Conservation (phyloP, 2,797 vertebrate species). For the Urophycis tenuis region DNA sequence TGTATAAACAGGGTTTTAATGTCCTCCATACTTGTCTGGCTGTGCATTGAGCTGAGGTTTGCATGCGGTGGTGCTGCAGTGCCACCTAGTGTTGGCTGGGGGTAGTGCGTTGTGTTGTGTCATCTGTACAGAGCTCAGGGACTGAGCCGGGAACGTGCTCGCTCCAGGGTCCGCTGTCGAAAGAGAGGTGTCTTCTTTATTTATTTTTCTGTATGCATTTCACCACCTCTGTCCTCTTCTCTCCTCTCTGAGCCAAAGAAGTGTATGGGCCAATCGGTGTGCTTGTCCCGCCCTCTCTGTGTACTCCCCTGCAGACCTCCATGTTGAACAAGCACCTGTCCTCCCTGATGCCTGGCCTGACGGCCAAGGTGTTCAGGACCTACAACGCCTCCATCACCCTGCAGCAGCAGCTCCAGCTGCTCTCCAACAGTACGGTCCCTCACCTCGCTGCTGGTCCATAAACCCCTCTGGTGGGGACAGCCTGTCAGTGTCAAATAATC, state of each 20-base stretch:
- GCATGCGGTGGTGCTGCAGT: conserved; percentile 44
- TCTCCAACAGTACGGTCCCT: conserved; percentile 70
- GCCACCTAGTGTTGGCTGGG: conserved; percentile 49
- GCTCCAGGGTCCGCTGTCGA: no score
- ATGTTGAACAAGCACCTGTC: conserved; percentile 68
- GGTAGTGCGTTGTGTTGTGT: background rate
- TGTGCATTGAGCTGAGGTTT: background rate
- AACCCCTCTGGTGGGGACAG: no score
- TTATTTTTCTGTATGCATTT: no score
- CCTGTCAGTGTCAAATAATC: no score
- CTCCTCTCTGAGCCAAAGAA: background rate
- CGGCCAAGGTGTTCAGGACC: conserved; percentile 76
- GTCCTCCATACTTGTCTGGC: background rate
- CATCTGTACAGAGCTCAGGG: no score
- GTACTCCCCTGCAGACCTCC: conserved; percentile 45
- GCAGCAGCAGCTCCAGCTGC: conserved; percentile 71
- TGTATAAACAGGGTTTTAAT: conserved; percentile 11
- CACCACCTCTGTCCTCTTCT: background rate
- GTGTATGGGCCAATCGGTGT: background rate
- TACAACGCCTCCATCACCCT: conserved; percentile 74
- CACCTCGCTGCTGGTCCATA: no score
- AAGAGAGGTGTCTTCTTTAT: no score
- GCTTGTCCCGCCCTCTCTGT: background rate
- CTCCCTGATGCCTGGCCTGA: conserved; percentile 72
- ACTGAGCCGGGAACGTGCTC: background rate